Base-by-base conservation (phyloP, 2,888 invertebrate genomes). In the Pteria penguin region DNA sequence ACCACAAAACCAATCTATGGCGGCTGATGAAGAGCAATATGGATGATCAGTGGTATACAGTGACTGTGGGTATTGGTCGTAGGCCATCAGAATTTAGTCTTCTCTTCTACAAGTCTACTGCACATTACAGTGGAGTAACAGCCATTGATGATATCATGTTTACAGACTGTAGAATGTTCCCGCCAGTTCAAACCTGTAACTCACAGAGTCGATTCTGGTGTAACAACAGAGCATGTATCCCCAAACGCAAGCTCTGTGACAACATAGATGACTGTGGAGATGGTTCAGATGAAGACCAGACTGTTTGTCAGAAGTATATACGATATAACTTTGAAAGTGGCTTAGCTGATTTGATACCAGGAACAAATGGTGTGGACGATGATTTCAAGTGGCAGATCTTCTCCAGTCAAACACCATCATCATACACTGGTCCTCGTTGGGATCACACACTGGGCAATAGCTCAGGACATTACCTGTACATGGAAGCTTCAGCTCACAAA, bases 71-170 rank as follows among this genome's bases (percentile, higher is more conserved):
- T 29, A 85, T 90, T 36, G 89, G 88, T 11, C 81, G 85, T 45
- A 80, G 86, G 55, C 58, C 62, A 1, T 70, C 79, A 8, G 76
- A 84, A 24, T 90, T 88, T 73, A 77, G 78, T 18, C 78, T 89
- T 8, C 57, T 77, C 4, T 88, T 89, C 74, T 66, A 81, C 52
- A 74, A 78, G 26, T 70, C 76, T n/a, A 65, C 81, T 2, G 60
- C 76, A 4, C 29, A 60, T 5, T 89, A 85, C 77, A 81, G 78
- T 24, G 90, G 90, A 29, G 86, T 85, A 52, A 87, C 89, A 45
- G 90, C 90, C 31, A 78, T 91, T 63, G 91, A 91, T 78, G 88
- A 90, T 74, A 81, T 91, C 24, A 75, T 80, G 62, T 87, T 86
- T 66, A 60, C 78, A 24, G 82, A 86, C 78, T 89, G 89, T 75